Evolutionary conservation across 2,113 vertebrate species (phyloP), one percentile per base, ranked within the genome.

Genomic region (Cyprinodon brontotheroides): DNA sequence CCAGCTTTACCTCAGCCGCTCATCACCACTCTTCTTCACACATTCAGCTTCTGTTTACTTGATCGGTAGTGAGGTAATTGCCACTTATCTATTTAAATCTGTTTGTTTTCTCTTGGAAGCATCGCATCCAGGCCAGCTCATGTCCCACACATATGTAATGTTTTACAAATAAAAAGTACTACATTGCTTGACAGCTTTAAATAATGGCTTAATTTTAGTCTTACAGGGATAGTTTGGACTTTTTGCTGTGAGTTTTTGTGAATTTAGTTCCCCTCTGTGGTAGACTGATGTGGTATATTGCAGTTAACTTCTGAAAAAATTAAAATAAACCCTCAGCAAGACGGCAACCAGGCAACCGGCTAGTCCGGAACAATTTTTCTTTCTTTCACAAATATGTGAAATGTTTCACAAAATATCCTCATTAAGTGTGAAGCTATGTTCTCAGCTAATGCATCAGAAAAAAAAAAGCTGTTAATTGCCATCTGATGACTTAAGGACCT

Each of bases 51-150:
- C 72, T 71, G 61, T 77, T 79, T 50, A 62, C 10, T 37, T 48
- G 13, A 43, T 69, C 40, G n/a, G n/a, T 69, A 4, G 47, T 82
- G 15, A 79, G 65, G 75, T 81, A 68, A 83, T 61, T 3, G 1
- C 1, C 13, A 2, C 11, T 0, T 3, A 20, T 75, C 29, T 75
- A 47, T 79, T 74, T 87, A 6, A 15, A 41, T 60, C 4, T 69
- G 3, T 15, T 6, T 78, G 10, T 48, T 45, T 45, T 65, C 64
- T 65, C 6, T 38, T 47, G 11, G 62, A 22, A 77, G 40, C 62
- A 39, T 17, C 61, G 64, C 4, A 3, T 70, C 64, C 2, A 8
- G 50, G 37, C 57, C 14, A 68, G 57, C 11, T 64, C 3, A n/a
- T 3, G 11, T 38, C 6, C 1, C 0, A 43, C 11, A 40, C 38